Evolutionary conservation across 2,888 invertebrate genomes (phyloP), one percentile per base, ranked within the genome.

Genomic region (Heliconius sara): DNA sequence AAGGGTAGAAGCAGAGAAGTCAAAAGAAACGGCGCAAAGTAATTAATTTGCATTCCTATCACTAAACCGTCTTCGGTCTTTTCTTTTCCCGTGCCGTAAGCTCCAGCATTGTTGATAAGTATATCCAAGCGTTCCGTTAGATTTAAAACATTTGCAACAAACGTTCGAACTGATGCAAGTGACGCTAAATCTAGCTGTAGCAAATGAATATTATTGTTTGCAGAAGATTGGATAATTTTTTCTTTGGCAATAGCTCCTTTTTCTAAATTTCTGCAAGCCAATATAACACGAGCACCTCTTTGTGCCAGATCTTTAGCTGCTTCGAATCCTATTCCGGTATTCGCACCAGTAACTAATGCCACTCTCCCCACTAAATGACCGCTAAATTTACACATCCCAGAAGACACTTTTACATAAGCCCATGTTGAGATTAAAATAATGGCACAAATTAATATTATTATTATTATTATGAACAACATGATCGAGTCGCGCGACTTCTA

Each of bases 271-370:
- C 98, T 95, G 89, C 98, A 98, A 0, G 97, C 98, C 95, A 98
- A 95, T 72, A 98, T 97, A 12, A 98, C 95, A 78, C 96, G 95
- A 0, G 97, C 98, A 27, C 97, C 97, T 85, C 97, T 94, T 81
- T 95, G 95, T 0, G 97, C 97, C 72, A 97, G 86, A 85, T 97
- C 96, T 83, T 95, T 95, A 0, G 97, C 96, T 0, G 97, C 97
- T 89, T 97, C 97, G 85, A 96, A 97, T 52, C 97, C 98, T 85
- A 97, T 97, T 13, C 98, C 98, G 83, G 96, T 96, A 84, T 97
- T 98, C 76, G 97, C 97, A 52, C 98, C 98, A 43, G 98, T 98
- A 68, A 98, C 96, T 68, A 98, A 95, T 52, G 97, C 97, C 3
- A 97, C 97, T 93, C 98, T 98, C 12, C 97, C 97, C 73, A 96